These are phyloP conservation scores for Lepeophtheirus nordmannii DNA, from an alignment of 2,888 invertebrate genomes.

Conservation along the genomic window DNA sequence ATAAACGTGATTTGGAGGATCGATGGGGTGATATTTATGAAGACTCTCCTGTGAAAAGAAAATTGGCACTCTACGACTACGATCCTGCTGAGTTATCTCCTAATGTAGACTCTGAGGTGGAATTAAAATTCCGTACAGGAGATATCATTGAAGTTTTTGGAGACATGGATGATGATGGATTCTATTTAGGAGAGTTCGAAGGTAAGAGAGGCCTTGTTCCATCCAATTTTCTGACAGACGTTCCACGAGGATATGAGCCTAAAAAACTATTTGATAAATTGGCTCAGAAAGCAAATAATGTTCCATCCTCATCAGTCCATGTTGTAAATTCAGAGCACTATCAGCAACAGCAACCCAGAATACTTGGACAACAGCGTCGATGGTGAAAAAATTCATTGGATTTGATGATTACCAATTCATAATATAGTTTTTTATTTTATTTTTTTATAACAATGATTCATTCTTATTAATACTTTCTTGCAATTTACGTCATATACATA, in stretches of 20 bases:
- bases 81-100: conserved; percentile 95
- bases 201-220: conserved; percentile 91
- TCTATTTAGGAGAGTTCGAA: conserved; percentile 91
- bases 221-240: conserved; percentile 88
- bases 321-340: not conserved
- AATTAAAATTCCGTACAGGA: conserved; percentile 48
- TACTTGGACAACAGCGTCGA: not conserved
- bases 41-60: conserved; percentile 68
- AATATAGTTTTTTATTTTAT: too few relatives aligned
- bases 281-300: not conserved
- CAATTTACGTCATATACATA: too few relatives aligned
- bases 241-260: conserved; percentile 51
- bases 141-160: conserved; percentile 85
- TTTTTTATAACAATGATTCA: too few relatives aligned
- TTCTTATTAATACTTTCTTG: too few relatives aligned
- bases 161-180: conserved; percentile 98
- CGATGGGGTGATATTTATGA: conserved; percentile 76
- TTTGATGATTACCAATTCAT: too few relatives aligned
- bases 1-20: conserved; percentile 36
- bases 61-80: conserved; percentile 96
- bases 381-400: not conserved
- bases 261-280: not conserved
- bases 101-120: conserved; percentile 95
- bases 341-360: conserved; percentile 1
- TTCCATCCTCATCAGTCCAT: not conserved